These are phyloP conservation scores for Andrena cerasifolii DNA, from an alignment of 1,140 invertebrate species.

Conservation along the genomic window DNA sequence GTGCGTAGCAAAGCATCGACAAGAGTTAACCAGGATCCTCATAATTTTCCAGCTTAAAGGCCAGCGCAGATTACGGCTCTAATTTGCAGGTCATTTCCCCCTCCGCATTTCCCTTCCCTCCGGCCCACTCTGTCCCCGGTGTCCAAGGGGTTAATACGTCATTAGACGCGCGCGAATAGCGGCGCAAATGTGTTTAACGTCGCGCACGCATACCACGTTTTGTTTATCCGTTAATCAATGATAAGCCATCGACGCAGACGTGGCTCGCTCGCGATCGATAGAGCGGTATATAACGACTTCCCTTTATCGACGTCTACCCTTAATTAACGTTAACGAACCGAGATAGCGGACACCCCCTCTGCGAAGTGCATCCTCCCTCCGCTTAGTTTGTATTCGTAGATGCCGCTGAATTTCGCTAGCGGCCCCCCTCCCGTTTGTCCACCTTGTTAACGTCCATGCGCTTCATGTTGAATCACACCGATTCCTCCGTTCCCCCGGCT, in stretches of 20 bases:
- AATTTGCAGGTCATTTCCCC: background rate
- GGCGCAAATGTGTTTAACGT: slow-evolving; percentile 10
- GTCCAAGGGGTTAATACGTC: slow-evolving; percentile 32
- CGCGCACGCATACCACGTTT: slow-evolving; percentile 29
- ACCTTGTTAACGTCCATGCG: slow-evolving; percentile 45
- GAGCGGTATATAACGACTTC: slow-evolving; percentile 47
- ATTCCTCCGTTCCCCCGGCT: slow-evolving; percentile 19
- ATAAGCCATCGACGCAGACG: slow-evolving; percentile 45
- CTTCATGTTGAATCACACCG: slow-evolving; percentile 19
- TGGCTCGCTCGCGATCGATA: slow-evolving; percentile 33
- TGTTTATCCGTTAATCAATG: slow-evolving; percentile 54
- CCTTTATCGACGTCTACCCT: slow-evolving; percentile 52
- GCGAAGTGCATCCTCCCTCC: slow-evolving; percentile 8
- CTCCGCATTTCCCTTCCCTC: too few relatives aligned
- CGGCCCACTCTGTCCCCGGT: background rate
- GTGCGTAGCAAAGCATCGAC: too few relatives aligned
- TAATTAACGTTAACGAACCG: slow-evolving; percentile 58
- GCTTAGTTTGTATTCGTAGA: slow-evolving; percentile 51
- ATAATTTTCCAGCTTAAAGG: background rate
- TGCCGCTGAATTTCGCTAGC: slow-evolving; percentile 28
- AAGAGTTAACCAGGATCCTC: background rate
- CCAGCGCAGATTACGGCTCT: background rate
- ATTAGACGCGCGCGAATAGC: slow-evolving; percentile 6
- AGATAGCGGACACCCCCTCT: slow-evolving; percentile 44
- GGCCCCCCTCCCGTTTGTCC: slow-evolving; percentile 27